These are phyloP conservation scores for Brachynemurus nebulosus DNA, from an alignment of 2,888 invertebrate species.

Conservation along the genomic window DNA sequence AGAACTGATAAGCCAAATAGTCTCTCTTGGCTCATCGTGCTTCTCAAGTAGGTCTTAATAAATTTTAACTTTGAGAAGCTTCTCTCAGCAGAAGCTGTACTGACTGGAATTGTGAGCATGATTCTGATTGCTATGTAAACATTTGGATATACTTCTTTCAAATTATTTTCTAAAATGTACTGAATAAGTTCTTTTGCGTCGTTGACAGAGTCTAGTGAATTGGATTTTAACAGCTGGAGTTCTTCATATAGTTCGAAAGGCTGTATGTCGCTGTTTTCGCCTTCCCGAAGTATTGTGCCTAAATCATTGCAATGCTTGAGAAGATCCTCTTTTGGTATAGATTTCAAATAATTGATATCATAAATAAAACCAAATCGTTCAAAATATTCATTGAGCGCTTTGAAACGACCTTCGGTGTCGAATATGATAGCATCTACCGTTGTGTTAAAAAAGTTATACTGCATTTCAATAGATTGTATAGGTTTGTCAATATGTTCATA, in stretches of 20 bases:
- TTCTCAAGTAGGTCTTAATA: slow-evolving; percentile 6
- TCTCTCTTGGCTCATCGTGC: slow-evolving; percentile 7
- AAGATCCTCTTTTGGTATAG: slow-evolving; percentile 6
- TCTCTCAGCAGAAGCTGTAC: slow-evolving; percentile 2
- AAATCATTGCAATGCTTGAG: slow-evolving; percentile 7
- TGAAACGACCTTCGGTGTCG: no score
- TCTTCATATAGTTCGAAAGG: slow-evolving; percentile 4
- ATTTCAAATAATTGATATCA: slow-evolving; percentile 5
- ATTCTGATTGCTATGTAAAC: not conserved
- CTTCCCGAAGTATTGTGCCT: slow-evolving; percentile 5
- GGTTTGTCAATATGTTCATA: no score
- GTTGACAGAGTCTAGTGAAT: not conserved
- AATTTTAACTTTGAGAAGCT: slow-evolving; percentile 8
- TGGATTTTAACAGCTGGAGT: not conserved
- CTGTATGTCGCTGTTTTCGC: slow-evolving; percentile 6
- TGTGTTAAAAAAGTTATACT: no score
- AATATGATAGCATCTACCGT: no score
- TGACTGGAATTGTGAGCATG: not conserved
- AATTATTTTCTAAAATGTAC: not conserved
- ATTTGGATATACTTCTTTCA: not conserved
- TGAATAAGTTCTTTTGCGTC: not conserved
- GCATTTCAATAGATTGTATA: no score
- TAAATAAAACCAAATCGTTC: not conserved
- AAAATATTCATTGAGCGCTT: no score
- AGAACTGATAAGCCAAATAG: slow-evolving; percentile 3